Conservation (phyloP, 1,140 invertebrate species). For the Procambarus virginalis region DNA sequence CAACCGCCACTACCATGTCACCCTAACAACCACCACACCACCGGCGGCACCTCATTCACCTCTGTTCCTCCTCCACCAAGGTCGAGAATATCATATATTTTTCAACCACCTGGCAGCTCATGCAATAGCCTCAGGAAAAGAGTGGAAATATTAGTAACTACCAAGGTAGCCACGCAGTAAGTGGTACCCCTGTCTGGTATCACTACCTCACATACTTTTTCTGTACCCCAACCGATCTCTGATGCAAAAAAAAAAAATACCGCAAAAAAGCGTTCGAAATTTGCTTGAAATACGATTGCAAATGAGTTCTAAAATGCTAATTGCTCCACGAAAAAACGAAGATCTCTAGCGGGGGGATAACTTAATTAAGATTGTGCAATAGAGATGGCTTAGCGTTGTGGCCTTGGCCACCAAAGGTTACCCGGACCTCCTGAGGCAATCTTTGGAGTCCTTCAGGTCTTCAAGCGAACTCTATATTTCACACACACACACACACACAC, state of each 20-base stretch:
- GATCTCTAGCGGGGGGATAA: background rate
- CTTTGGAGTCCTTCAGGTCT: no score
- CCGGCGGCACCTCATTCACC: conserved; percentile 4
- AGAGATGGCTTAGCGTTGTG: no score
- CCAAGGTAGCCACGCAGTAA: background rate
- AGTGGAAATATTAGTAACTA: conserved; percentile 24
- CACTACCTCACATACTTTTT: background rate
- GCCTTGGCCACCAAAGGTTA: background rate
- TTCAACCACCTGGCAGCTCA: conserved; percentile 32
- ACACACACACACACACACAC: background rate
- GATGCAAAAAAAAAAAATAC: background rate
- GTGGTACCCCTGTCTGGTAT: conserved; percentile 5
- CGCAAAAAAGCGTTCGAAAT: background rate
- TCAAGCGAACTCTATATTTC: background rate
- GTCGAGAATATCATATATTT: conserved; percentile 27
- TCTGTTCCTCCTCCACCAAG: background rate
- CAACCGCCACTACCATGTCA: background rate
- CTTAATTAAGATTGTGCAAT: conserved; percentile 18
- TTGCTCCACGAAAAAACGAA: background rate
- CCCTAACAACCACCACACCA: background rate
- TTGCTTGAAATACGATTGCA: conserved; percentile 15
- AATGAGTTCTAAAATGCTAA: conserved; percentile 17
- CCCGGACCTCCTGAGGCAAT: no score
- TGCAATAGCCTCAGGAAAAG: conserved; percentile 20
- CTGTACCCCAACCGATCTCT: background rate